Conservation (phyloP, 2,797 vertebrate genomes). For the Scyliorhinus canicula region DNA sequence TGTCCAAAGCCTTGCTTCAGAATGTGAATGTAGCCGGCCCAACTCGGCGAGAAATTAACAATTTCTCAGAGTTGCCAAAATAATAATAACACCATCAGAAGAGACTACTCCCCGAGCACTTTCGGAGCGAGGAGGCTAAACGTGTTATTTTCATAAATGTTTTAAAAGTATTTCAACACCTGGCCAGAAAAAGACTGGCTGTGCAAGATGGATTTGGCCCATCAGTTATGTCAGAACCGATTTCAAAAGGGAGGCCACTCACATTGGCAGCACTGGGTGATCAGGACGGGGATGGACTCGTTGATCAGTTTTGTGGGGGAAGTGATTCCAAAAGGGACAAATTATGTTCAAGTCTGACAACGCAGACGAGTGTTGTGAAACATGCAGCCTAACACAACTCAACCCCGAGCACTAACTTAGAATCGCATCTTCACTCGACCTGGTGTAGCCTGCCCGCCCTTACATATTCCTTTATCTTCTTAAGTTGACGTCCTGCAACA, state of each 20-base stretch:
- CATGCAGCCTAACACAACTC: background rate
- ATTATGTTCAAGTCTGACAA: too few species aligned
- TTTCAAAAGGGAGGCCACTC: background rate
- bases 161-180: background rate
- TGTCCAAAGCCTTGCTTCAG: background rate
- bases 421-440: background rate
- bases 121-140: background rate
- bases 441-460: background rate
- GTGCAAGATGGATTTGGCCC: background rate
- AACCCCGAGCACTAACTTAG: background rate
- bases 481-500: background rate
- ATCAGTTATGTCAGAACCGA: background rate
- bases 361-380: background rate
- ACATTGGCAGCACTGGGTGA: background rate
- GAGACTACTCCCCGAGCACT: background rate
- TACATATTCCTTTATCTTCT: background rate
- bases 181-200: background rate
- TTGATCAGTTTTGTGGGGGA: background rate
- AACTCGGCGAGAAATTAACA: background rate
- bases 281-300: too few species aligned
- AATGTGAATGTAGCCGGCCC: background rate
- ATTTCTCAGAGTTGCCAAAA: background rate
- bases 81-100: background rate
- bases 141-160: background rate
- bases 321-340: background rate